Percentiles rank a stretch among this genome's conserved stretches.
These are phyloP conservation scores for Catharus ustulatus DNA, from an alignment of 2,797 vertebrate genomes.

Conservation along the genomic window DNA sequence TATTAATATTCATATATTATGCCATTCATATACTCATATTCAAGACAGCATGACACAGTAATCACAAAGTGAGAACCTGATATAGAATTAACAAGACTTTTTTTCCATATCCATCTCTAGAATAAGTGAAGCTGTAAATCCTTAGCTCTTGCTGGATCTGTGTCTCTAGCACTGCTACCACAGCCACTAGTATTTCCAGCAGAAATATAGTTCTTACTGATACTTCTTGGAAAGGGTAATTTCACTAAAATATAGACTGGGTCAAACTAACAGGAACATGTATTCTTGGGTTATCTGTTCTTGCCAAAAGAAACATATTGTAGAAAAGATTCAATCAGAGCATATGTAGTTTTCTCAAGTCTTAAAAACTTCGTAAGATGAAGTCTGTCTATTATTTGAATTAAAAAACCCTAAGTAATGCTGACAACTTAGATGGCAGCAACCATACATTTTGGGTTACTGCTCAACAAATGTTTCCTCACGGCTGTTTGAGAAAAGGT, in stretches of 20 bases:
- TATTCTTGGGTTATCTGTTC: background rate
- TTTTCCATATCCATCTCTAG: background rate
- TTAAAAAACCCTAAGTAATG: background rate
- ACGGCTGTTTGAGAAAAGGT: accelerated
- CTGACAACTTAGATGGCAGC: background rate
- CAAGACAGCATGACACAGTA: background rate
- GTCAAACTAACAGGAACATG: background rate
- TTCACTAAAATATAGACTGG: background rate
- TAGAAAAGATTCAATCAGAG: background rate
- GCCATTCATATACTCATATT: background rate
- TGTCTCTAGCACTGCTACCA: background rate
- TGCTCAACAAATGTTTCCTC: background rate
- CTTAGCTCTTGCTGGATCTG: background rate
- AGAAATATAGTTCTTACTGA: background rate
- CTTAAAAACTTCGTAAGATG: background rate
- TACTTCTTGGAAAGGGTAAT: background rate
- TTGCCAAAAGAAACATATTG: background rate
- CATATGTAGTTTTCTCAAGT: background rate
- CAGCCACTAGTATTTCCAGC: background rate
- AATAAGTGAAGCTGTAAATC: background rate
- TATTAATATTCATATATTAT: background rate
- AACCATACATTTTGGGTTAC: background rate
- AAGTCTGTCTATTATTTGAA: background rate
- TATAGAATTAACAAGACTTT: background rate
- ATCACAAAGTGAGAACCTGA: background rate